Base-by-base conservation (phyloP, 1,140 invertebrate genomes). In the Ephestia elutella region DNA sequence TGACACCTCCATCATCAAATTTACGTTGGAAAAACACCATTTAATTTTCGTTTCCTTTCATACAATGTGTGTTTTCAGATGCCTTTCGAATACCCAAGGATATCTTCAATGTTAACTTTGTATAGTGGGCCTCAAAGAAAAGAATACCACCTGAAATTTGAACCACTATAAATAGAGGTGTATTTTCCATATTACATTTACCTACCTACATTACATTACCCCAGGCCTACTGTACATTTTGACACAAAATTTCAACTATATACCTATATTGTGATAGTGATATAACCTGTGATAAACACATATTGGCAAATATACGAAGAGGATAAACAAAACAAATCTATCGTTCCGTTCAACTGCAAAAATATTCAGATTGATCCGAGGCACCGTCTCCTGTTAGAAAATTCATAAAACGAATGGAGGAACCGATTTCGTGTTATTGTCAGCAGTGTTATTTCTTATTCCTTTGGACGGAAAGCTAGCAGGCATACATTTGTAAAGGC, bases 1-100 rank as follows among this genome's bases (percentile, higher is more conserved):
- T 51, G 59, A 66, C 61, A 63, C 54, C 49, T 54, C 51, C 57
- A 53, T 25, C 19, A 53, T 20, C 18, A 53, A 53, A 53, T 25
- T 25, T 21, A 53, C 13, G 15, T 53, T 25, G 50, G 50, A 53
- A 53, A 25, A 53, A 53, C 50, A 53, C 50, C 0, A 13, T 53
- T 53, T 53, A 25, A 4, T n/a, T 17, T 44, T 5, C 5, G n/a
- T 44, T 15, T 44, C 30, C 15, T 44, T 44, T 3, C 2, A 44
- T n/a, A 10, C 10, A 15, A 5, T 44, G 5, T 44, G n/a, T 5
- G 15, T 44, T n/a, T 44, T 44, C 15, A 15, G 13, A 44, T 44
- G 15, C 13, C 5, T 15, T 44, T 15, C 3, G 15, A 44, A 15
- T 44, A n/a, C n/a, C 15, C 13, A n/a, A 15, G 38, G 15, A 44